phyloP scores from a whole-genome alignment of 2,888 invertebrate species.

The Aleiodes testaceus region DNA sequence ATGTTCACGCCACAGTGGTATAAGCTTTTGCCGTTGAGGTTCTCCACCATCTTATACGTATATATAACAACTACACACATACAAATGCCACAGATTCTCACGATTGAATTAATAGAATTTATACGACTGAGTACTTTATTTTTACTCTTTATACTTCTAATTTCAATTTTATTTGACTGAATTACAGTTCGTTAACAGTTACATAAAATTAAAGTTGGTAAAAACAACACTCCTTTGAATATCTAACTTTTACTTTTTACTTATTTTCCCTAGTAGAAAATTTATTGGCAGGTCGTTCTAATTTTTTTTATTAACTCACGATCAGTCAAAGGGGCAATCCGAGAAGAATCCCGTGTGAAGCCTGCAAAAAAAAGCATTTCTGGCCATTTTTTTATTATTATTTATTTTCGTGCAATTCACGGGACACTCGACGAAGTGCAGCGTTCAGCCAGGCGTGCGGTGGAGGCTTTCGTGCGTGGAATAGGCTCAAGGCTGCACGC shows the following conservation, averaged over 20 bases:
- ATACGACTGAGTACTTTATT: slow-evolving; percentile 13
- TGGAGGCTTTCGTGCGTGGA: slow-evolving; percentile 73
- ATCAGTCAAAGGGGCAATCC: slow-evolving; percentile 7
- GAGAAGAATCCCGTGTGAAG: neutral
- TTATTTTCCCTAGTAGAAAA: too few species aligned
- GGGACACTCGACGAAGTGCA: slow-evolving; percentile 59
- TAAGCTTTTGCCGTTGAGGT: slow-evolving; percentile 10
- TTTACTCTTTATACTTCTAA: slow-evolving; percentile 1
- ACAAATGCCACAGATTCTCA: slow-evolving; percentile 30
- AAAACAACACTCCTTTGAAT: too few species aligned
- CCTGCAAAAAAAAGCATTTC: slow-evolving; percentile 20
- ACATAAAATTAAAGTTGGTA: too few species aligned
- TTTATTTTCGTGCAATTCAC: slow-evolving; percentile 48
- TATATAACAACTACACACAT: neutral
- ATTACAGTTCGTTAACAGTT: neutral
- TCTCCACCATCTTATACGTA: slow-evolving; percentile 1
- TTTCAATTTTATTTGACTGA: neutral
- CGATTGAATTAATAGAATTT: slow-evolving; percentile 32
- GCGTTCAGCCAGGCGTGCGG: slow-evolving; percentile 71
- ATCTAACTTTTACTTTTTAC: too few species aligned
- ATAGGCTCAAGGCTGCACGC: slow-evolving; percentile 72
- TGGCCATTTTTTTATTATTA: slow-evolving; percentile 39
- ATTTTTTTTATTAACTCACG: neutral
- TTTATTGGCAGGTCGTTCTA: too few species aligned
- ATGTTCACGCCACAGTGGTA: slow-evolving; percentile 45